Base-by-base conservation (phyloP, 2,888 invertebrate genomes). In the Amaurobius ferox region DNA sequence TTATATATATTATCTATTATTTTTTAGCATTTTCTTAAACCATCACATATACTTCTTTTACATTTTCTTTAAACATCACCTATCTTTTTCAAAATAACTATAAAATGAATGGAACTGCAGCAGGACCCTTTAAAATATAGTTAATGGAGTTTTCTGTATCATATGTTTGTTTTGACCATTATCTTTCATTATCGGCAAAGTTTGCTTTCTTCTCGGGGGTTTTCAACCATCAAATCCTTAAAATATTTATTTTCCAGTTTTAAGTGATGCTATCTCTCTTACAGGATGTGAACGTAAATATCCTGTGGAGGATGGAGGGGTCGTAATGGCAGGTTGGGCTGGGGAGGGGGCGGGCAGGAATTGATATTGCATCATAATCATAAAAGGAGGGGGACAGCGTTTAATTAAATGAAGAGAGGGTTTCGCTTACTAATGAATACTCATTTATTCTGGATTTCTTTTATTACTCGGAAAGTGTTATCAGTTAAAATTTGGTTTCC, bases 81-180 rank as follows among this genome's bases (percentile, higher is more conserved):
- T n/a, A n/a, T n/a, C n/a, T n/a, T n/a, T n/a, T n/a, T n/a, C n/a
- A n/a, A n/a, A n/a, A n/a, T n/a, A n/a, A n/a, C n/a, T n/a, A n/a
- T n/a, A n/a, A n/a, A n/a, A n/a, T n/a, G n/a, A n/a, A 5, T 35
- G 35, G 35, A 35, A 35, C 6, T 5, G 6, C 5, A 35, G 35
- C 9, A 9, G 35, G 9, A 35, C 9, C 35, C 35, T 5, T 9
- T 35, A 35, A 9, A 35, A 35, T n/a, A 35, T 35, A 7, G 35
- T 35, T 35, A 35, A 35, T 35, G 35, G 35, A 9, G 35, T 35
- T 9, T 35, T 9, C 9, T 5, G 5, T 35, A 35, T 55, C 23
- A 55, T 55, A 7, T 55, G 16, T 55, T 55, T 55, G 55, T 55
- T 55, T n/a, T 55, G 55, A 55, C 19, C 16, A 55, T 16, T 55